Evolutionary conservation across 2,113 vertebrate genomes (phyloP).

Genomic region (Xiphias gladius): DNA sequence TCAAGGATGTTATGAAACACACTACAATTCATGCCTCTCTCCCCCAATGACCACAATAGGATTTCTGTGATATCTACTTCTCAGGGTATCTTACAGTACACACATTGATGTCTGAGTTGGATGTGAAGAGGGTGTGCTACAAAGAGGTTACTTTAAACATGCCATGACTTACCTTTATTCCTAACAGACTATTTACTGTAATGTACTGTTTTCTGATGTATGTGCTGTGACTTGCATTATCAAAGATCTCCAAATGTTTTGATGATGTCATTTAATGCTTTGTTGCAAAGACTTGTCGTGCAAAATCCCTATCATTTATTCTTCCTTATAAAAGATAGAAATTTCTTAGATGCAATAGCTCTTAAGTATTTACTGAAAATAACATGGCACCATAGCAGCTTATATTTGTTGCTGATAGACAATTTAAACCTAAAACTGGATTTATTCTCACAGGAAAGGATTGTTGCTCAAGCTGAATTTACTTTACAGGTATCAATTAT

Average conservation of each 20-base stretch:
- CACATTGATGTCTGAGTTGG: background rate
- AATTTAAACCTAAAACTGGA: background rate
- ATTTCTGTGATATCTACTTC: background rate
- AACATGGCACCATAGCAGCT: background rate
- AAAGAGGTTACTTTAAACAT: background rate
- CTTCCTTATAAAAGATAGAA: background rate
- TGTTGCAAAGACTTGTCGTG: background rate
- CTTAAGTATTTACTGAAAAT: background rate
- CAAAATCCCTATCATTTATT: background rate
- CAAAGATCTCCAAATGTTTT: background rate
- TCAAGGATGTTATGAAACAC: background rate
- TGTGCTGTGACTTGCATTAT: background rate
- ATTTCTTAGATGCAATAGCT: background rate
- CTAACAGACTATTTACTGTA: background rate
- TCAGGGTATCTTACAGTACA: background rate
- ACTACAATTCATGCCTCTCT: background rate
- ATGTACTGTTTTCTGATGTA: background rate
- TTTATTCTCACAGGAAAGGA: background rate
- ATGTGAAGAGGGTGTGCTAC: background rate
- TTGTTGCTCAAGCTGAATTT: background rate
- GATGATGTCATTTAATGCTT: background rate
- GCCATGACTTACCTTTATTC: background rate
- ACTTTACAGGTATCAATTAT: background rate
- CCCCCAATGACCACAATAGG: too few species aligned
- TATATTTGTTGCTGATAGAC: background rate